Conservation (phyloP, 2,797 vertebrate species). For the Coregonus ussuriensis region DNA sequence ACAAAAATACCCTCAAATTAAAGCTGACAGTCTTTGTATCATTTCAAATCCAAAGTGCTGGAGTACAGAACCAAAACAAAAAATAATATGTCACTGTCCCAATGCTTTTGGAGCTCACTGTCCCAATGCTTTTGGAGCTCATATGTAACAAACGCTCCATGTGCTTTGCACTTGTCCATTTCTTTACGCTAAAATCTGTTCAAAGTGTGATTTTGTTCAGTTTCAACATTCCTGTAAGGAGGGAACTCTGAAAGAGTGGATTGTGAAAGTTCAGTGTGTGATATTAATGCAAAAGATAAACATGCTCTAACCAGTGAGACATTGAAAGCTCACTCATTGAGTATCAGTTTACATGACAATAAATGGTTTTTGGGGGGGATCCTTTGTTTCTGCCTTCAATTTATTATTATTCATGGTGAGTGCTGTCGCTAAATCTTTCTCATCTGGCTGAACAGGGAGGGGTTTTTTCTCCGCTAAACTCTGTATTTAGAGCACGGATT, state of each 20-base stretch:
- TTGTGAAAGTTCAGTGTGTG: slow-evolving; percentile 63
- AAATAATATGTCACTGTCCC: no score
- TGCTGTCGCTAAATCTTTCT: slow-evolving; percentile 67
- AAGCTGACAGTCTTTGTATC: no score
- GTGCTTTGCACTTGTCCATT: background rate
- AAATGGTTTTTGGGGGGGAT: slow-evolving; percentile 38
- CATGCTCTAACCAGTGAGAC: slow-evolving; percentile 45
- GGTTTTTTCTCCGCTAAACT: slow-evolving; percentile 55
- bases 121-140: no score
- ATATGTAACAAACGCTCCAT: background rate
- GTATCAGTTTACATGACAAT: slow-evolving; percentile 77
- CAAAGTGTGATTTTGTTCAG: slow-evolving; percentile 14
- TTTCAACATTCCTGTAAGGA: slow-evolving; percentile 32
- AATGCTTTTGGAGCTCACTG: no score
- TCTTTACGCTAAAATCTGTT: background rate
- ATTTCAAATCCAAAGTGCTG: no score
- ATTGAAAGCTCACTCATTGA: slow-evolving; percentile 39
- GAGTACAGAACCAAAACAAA: no score
- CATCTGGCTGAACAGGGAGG: slow-evolving; percentile 67
- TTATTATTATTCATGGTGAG: slow-evolving; percentile 79
- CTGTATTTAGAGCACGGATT: slow-evolving; percentile 71
- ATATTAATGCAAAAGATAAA: slow-evolving; percentile 70
- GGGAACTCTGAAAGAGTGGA: slow-evolving; percentile 42
- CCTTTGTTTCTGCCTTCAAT: slow-evolving; percentile 60
- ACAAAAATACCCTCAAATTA: no score